phyloP scores from a whole-genome alignment of 2,888 invertebrate genomes.

The Phasia obesa region DNA sequence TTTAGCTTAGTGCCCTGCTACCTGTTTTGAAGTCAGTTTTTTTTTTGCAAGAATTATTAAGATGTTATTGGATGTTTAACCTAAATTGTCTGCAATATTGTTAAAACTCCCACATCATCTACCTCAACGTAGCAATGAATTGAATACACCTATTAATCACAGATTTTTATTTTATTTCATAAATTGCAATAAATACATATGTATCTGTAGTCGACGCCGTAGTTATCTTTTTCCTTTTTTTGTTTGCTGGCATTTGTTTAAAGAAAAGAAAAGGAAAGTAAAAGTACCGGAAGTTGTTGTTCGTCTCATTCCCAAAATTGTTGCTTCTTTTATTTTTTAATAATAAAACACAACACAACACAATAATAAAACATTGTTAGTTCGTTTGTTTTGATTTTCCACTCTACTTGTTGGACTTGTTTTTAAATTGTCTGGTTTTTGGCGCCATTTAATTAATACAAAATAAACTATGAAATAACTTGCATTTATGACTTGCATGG shows the following conservation, averaged over 20 bases:
- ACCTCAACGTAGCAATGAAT: no score
- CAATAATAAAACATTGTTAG: no score
- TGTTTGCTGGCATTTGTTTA: background rate
- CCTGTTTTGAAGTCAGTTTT: no score
- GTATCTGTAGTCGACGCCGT: background rate
- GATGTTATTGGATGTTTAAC: no score
- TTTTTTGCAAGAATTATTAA: no score
- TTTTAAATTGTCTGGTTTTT: conserved; percentile 21
- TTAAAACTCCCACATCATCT: no score
- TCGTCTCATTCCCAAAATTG: background rate
- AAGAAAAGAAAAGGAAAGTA: conserved; percentile 55
- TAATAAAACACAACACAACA: no score
- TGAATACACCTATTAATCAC: no score
- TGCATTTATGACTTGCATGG: background rate
- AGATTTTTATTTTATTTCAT: no score
- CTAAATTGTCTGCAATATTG: no score
- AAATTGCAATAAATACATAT: no score
- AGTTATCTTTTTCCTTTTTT: background rate
- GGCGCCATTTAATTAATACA: conserved; percentile 56
- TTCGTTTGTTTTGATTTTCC: conserved; percentile 24
- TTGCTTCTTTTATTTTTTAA: conserved; percentile 13
- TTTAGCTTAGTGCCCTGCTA: no score
- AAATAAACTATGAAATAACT: background rate
- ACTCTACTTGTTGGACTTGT: conserved; percentile 37
- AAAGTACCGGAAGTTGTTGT: conserved; percentile 67